Evolutionary conservation across 2,797 vertebrate species (phyloP), one percentile per base, ranked within the genome.

Genomic region (Antennarius maculatus): DNA sequence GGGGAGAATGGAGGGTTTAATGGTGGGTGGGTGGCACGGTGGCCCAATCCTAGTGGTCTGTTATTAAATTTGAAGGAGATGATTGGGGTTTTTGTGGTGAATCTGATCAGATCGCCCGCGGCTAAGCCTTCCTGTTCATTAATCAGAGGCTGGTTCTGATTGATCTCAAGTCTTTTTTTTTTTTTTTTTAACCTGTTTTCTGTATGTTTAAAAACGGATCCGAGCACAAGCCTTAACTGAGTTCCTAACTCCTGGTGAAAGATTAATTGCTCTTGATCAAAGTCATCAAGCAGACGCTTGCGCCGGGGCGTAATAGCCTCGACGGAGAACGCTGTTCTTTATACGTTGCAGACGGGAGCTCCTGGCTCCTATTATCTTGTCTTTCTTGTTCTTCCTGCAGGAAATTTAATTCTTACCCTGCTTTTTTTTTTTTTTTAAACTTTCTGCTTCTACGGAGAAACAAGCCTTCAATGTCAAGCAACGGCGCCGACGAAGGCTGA

Each of bases 391-490:
- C 73, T 80, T 79, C 69, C 84, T 80, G 81, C 66, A 74, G 81
- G 79, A 87, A 90, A 90, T 90, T 84, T 89, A 91, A 91, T 92
- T 82, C 71, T 88, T 69, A 76, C 77, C 82, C 63, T 85, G 88
- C 39, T 41, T 57, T 89, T 91, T 91, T 88, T 87, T 9, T 41
- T 57, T 89, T 91, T 91, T 88, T 87, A 23, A 23, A 82, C 81
- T 81, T 86, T 71, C 73, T 63, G 63, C 89, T 76, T 81, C 78
- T 90, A 88, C 90, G 91, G 91, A 76, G 91, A 92, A 34, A 91
- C 90, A 93, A 94, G 92, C 93, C 94, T 93, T 91, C 94, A 94
- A 93, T 95, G 94, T 95, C 94, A 83, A 93, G 86, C 89, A 70
- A 81, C 87, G 80, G 92, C 85, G 88, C 86, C 82, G 79, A 87